Evolutionary conservation across 2,797 vertebrate species (phyloP).

Genomic region (Carduelis carduelis): DNA sequence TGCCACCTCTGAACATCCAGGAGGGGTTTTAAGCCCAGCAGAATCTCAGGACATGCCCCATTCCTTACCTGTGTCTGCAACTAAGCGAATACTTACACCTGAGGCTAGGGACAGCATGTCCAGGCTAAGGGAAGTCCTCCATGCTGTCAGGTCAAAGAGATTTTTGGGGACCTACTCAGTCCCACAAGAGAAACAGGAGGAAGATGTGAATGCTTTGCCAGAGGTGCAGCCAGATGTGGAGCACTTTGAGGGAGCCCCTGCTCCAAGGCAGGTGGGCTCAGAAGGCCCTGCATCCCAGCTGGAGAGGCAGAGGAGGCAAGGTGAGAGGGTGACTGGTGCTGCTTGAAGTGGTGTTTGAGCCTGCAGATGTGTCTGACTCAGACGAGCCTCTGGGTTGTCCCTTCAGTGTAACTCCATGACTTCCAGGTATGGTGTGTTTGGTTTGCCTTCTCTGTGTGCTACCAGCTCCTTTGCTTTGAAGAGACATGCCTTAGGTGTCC

Average conservation of each 20-base stretch:
- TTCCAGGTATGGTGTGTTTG: background rate
- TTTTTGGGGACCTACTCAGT: background rate
- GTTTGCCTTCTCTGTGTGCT: background rate
- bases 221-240: background rate
- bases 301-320: background rate
- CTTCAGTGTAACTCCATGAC: background rate
- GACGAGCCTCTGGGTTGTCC: background rate
- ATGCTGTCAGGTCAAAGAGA: background rate
- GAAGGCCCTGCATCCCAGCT: background rate
- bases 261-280: background rate
- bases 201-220: background rate
- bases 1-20: background rate
- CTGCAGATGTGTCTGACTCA: background rate
- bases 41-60: background rate
- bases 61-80: background rate
- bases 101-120: background rate
- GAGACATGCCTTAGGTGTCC: background rate
- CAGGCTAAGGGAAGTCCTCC: background rate
- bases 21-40: background rate
- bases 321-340: slow-evolving; percentile 18
- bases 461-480: background rate
- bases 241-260: background rate
- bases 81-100: background rate
- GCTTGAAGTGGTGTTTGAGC: background rate
- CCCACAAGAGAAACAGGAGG: background rate